phyloP scores from a whole-genome alignment of 2,113 vertebrate species.

The Polypterus bichir region DNA sequence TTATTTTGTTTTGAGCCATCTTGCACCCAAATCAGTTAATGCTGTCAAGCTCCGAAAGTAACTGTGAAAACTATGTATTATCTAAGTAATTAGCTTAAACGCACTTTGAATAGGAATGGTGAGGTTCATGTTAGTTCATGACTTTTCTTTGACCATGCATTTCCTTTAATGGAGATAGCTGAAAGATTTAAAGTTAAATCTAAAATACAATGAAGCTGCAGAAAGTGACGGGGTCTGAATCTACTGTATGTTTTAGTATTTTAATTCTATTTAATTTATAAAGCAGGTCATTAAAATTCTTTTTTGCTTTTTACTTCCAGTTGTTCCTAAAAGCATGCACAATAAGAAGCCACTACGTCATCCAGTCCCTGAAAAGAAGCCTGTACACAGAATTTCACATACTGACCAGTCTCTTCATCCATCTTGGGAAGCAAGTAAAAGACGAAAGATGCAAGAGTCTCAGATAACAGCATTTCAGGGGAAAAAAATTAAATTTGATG shows the following conservation, averaged over 20 bases:
- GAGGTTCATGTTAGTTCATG: too few species aligned
- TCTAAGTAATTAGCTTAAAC: too few species aligned
- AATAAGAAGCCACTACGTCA: slow-evolving; percentile 26
- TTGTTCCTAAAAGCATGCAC: slow-evolving; percentile 27
- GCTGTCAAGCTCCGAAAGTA: too few species aligned
- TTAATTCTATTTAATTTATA: slow-evolving; percentile 1
- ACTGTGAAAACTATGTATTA: too few species aligned
- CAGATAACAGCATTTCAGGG: slow-evolving; percentile 82
- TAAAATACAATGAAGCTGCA: too few species aligned
- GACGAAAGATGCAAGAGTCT: slow-evolving; percentile 71
- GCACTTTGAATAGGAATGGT: too few species aligned
- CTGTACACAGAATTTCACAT: slow-evolving; percentile 23
- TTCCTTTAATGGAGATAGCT: too few species aligned
- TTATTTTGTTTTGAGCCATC: too few species aligned
- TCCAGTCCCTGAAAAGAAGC: slow-evolving; percentile 22
- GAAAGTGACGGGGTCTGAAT: too few species aligned
- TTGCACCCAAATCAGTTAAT: too few species aligned
- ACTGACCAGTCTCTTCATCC: slow-evolving; percentile 71
- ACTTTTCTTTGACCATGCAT: too few species aligned
- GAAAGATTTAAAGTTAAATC: too few species aligned
- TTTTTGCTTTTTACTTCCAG: slow-evolving; percentile 25
- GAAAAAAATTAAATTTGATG: slow-evolving; percentile 88
- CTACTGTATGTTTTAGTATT: not conserved
- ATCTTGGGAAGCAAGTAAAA: slow-evolving; percentile 91
- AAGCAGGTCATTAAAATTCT: not conserved